Percentiles rank a stretch among this genome's conserved stretches.
Conservation (phyloP, 2,888 invertebrate species). For the Machimus atricapillus region DNA sequence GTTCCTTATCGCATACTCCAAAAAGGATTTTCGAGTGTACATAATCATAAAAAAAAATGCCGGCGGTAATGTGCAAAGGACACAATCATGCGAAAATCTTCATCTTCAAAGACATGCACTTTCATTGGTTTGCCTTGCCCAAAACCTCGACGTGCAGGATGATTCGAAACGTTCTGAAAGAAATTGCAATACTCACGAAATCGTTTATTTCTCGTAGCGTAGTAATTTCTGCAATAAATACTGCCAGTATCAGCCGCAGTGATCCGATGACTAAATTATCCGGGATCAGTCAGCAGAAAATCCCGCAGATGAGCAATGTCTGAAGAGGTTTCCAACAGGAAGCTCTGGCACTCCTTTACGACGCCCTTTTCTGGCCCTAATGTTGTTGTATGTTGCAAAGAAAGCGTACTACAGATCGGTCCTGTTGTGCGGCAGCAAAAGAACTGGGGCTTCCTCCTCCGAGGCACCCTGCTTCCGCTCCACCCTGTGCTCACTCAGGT, state of each 20-base stretch:
- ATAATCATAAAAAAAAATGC: not conserved
- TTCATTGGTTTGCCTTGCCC: not conserved
- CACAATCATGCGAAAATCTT: not conserved
- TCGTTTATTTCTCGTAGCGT: not conserved
- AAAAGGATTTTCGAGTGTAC: too few relatives aligned
- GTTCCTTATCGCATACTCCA: too few relatives aligned
- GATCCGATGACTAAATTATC: slow-evolving; percentile 2
- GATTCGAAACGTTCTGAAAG: not conserved
- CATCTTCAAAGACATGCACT: not conserved
- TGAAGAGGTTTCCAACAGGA: slow-evolving; percentile 8
- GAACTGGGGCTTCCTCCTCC: not conserved
- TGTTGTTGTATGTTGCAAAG: not conserved
- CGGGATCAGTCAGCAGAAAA: slow-evolving; percentile 4
- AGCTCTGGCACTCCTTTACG: not conserved
- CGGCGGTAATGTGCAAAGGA: not conserved
- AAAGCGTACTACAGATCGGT: not conserved
- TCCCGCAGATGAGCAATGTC: slow-evolving; percentile 7
- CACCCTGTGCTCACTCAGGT: slow-evolving; percentile 52
- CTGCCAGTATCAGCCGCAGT: not conserved
- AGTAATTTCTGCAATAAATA: not conserved
- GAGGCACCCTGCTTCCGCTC: not conserved
- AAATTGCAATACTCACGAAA: not conserved
- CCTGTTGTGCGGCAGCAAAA: not conserved
- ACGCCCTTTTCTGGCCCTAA: not conserved
- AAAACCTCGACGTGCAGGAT: not conserved